Conservation (phyloP, 1,140 invertebrate species). For the Piezodorus guildinii region DNA sequence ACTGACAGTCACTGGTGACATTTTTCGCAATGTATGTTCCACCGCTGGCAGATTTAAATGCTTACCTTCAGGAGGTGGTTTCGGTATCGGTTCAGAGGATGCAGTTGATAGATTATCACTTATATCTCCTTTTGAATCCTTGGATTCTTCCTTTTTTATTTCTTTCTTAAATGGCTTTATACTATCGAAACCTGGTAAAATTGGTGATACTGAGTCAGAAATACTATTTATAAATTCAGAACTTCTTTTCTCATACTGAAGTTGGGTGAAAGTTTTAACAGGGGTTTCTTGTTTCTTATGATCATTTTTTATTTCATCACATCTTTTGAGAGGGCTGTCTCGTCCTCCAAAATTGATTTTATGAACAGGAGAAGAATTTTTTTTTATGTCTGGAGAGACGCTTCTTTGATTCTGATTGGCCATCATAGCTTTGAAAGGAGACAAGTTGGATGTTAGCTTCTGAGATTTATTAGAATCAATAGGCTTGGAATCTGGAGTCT, state of each 20-base stretch:
- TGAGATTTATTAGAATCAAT: neutral
- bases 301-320: neutral
- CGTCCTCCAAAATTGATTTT: neutral
- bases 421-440: neutral
- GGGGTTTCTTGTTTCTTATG: neutral
- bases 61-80: slow-evolving; percentile 23
- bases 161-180: slow-evolving; percentile 6
- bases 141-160: slow-evolving; percentile 9
- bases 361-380: neutral
- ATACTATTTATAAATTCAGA: slow-evolving; percentile 17
- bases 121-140: slow-evolving; percentile 1
- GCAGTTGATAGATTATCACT: neutral
- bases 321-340: neutral
- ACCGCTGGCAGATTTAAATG: slow-evolving; percentile 28
- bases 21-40: slow-evolving; percentile 28
- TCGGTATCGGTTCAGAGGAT: neutral
- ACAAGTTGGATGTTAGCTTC: neutral
- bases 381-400: neutral
- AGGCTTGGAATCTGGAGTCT: neutral
- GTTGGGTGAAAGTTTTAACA: slow-evolving; percentile 20
- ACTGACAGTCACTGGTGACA: slow-evolving; percentile 21
- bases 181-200: slow-evolving; percentile 7
- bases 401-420: slow-evolving; percentile 13
- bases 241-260: slow-evolving; percentile 23
- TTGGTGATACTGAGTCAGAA: neutral